Evolutionary conservation across 2,888 invertebrate genomes (phyloP), one percentile per base, ranked within the genome.

Genomic region (Tortrix viridana): DNA sequence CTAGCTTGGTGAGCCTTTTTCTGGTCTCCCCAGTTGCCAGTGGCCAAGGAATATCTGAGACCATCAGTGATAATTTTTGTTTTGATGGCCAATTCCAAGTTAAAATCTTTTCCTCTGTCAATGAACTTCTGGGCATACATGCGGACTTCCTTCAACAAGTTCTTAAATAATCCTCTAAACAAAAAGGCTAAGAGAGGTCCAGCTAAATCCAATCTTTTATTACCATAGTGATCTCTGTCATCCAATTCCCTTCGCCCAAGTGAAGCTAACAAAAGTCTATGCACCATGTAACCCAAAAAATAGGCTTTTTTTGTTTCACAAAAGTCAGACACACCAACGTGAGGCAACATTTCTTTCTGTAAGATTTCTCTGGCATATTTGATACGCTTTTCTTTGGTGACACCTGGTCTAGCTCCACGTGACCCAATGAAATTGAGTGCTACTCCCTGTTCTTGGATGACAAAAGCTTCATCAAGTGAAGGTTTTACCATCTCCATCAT

Each of bases 401-500:
- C 99, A 84, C 99, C 99, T 7, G 99, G 99, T 55, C 97, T 94
- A 23, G 99, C 99, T 71, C 99, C 99, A 86, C 99, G 95, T 9
- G 98, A 96, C 70, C 99, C 99, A 77, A 99, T 99, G 77, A 99
- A 99, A 89, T 99, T 99, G 18, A 99, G 92, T 0, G 99, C 99
- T 3, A 99, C 98, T 92, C 97, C 98, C 86, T 99, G 99, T 83
- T 99, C 99, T 89, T 99, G 99, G 72, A 99, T 98, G 0, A 99
- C 99, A 88, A 99, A 99, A 47, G 99, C 99, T 92, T 99, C 99
- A 89, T 99, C 99, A 61, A 99, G 90, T 0, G 99, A 99, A 0
- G 99, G 99, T 85, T 99, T 99, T 0, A 98, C 99, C 99, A 99
- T 99, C 94, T 99, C 99, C 99, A 99, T 99, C 99, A 99, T 99